A percentile compares a stretch with the other conserved stretches of the same genome.
phyloP scores from a whole-genome alignment of 1,140 invertebrate genomes.

The Sesamia nonagrioides region DNA sequence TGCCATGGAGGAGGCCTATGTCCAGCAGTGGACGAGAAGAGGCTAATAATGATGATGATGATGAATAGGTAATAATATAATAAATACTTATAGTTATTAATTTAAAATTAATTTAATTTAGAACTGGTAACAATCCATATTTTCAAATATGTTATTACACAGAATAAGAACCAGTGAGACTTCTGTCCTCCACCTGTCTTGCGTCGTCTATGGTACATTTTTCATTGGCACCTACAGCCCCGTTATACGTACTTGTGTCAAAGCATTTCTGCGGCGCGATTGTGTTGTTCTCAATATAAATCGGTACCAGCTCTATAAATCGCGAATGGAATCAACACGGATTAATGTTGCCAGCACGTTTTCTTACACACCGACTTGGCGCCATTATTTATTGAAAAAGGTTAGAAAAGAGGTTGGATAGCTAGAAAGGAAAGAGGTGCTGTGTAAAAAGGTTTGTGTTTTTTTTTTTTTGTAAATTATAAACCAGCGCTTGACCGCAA shows the following conservation, averaged over 20 bases:
- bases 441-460: background rate
- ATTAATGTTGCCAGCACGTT: slow-evolving; percentile 29
- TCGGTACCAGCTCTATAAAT: slow-evolving; percentile 19
- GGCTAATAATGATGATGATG: too few relatives aligned
- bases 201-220: slow-evolving; percentile 35
- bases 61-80: too few relatives aligned
- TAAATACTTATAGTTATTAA: too few relatives aligned
- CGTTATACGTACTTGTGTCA: slow-evolving; percentile 43
- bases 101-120: too few relatives aligned
- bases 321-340: slow-evolving; percentile 27
- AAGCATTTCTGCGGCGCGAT: slow-evolving; percentile 38
- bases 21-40: too few relatives aligned
- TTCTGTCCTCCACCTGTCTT: background rate
- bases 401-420: slow-evolving; percentile 6
- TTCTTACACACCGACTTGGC: slow-evolving; percentile 9
- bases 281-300: slow-evolving; percentile 40
- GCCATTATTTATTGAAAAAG: slow-evolving; percentile 26
- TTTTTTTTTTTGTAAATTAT: too few relatives aligned
- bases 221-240: slow-evolving; percentile 37
- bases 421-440: background rate
- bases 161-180: background rate
- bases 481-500: too few relatives aligned
- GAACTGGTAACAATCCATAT: too few relatives aligned
- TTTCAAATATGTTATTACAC: too few relatives aligned
- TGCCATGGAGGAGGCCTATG: too few relatives aligned